Evolutionary conservation across 2,888 invertebrate genomes (phyloP), one percentile per base, ranked within the genome.

Genomic region (Cheilosia soror): DNA sequence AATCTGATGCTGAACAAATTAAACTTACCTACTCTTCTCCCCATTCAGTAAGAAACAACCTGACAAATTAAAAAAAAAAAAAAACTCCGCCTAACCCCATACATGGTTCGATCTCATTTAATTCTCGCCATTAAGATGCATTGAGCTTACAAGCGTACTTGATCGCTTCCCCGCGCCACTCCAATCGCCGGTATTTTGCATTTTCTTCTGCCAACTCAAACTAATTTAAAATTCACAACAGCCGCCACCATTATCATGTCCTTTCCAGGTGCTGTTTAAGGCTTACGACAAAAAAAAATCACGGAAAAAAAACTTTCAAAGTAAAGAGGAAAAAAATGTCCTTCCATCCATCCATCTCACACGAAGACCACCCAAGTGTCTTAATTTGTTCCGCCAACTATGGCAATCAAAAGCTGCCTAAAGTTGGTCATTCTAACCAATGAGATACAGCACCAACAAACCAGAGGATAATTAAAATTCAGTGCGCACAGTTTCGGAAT

Each of bases 311-410:
- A 83, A 83, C 78, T 68, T 76, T 9, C 68, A 81, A 79, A 76
- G 75, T 15, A 13, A 79, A 69, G 20, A 31, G 51, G 55, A 63
- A 63, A 69, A 78, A 82, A 85, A 80, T 83, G 62, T 68, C 62
- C 68, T 53, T 77, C 66, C 73, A 72, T 58, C 72, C 71, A 76
- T 63, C 63, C 71, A 80, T 66, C 76, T 81, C 60, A 63, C 68
- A 58, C 68, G 58, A 53, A 77, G 85, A 81, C 85, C 85, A 86
- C 85, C 85, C 85, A 86, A 82, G 85, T 82, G 82, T 86, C 82
- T 86, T 82, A 86, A 86, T 86, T 86, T 86, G 77, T 82, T 86
- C 68, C 81, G 69, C 85, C 85, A 86, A 82, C 81, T 82, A 81
- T 68, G 77, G 85, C 72, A 81, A 84, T 80, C 79, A 84, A 69